Evolutionary conservation across 1,140 invertebrate species (phyloP).

Genomic region (Leptonema lineaticorne): DNA sequence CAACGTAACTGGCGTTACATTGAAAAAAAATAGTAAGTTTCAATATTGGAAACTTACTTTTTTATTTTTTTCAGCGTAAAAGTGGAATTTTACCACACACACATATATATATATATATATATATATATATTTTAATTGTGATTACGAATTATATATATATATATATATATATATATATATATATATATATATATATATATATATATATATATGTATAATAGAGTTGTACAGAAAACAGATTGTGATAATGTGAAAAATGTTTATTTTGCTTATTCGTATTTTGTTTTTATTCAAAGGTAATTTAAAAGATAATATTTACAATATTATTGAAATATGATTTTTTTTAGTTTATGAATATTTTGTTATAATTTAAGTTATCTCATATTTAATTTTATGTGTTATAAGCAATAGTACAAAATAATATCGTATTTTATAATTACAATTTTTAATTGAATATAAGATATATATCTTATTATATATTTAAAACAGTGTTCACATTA

Average conservation of each 20-base stretch:
- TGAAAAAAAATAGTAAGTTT: too few relatives aligned
- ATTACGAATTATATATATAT: conserved; percentile 26
- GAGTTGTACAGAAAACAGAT: conserved; percentile 14
- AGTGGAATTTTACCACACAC: too few relatives aligned
- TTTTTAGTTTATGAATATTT: not conserved
- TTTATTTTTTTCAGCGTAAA: too few relatives aligned
- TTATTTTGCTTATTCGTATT: not conserved
- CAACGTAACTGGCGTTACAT: too few relatives aligned
- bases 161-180: too few relatives aligned
- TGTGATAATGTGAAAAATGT: conserved; percentile 30
- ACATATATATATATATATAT: too few relatives aligned
- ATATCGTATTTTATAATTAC: not conserved
- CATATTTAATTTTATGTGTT: not conserved
- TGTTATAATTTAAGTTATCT: not conserved
- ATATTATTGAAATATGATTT: not conserved
- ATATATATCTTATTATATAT: too few relatives aligned
- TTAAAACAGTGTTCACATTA: conserved; percentile 19
- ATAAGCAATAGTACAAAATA: not conserved
- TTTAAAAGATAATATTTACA: not conserved
- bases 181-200: not conserved
- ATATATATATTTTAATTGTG: conserved; percentile 16
- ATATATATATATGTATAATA: conserved; percentile 13
- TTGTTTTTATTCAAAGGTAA: not conserved
- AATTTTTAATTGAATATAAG: conserved; percentile 1
- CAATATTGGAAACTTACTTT: too few relatives aligned